These are phyloP conservation scores for Cyphomyrus discorhynchus DNA, from an alignment of 2,113 vertebrate genomes.

Conservation along the genomic window DNA sequence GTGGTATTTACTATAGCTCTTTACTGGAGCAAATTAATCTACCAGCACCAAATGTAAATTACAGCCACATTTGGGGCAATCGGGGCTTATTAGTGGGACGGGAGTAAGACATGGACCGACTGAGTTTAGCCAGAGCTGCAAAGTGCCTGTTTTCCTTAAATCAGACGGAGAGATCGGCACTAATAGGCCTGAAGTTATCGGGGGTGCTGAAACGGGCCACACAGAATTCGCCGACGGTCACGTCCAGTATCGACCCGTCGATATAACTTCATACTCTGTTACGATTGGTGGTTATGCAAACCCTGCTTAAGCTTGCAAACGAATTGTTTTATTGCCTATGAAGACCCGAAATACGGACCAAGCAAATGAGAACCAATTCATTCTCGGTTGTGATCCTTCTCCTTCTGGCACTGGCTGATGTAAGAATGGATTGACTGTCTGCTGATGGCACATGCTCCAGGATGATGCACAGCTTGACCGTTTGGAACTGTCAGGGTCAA, in stretches of 20 bases:
- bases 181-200: neutral
- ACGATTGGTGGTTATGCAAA: neutral
- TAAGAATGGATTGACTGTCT: neutral
- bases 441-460: neutral
- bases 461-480: neutral
- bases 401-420: neutral
- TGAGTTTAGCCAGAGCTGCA: neutral
- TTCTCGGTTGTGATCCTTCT: neutral
- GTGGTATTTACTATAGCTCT: slow-evolving; percentile 25
- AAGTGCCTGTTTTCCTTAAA: neutral
- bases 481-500: slow-evolving; percentile 9
- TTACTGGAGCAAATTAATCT: slow-evolving; percentile 27
- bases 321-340: neutral
- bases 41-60: slow-evolving; percentile 23
- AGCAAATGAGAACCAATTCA: neutral
- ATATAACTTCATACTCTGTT: neutral
- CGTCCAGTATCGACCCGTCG: neutral
- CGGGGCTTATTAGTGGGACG: slow-evolving; percentile 2
- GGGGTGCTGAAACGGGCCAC: no score
- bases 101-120: neutral
- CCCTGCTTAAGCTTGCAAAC: neutral
- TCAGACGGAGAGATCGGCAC: neutral
- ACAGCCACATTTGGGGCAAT: slow-evolving; percentile 12
- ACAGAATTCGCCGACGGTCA: neutral
- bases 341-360: neutral